Percentiles rank a stretch among this genome's conserved stretches.
phyloP scores from a whole-genome alignment of 2,113 vertebrate genomes.

The Xyrauchen texanus region DNA sequence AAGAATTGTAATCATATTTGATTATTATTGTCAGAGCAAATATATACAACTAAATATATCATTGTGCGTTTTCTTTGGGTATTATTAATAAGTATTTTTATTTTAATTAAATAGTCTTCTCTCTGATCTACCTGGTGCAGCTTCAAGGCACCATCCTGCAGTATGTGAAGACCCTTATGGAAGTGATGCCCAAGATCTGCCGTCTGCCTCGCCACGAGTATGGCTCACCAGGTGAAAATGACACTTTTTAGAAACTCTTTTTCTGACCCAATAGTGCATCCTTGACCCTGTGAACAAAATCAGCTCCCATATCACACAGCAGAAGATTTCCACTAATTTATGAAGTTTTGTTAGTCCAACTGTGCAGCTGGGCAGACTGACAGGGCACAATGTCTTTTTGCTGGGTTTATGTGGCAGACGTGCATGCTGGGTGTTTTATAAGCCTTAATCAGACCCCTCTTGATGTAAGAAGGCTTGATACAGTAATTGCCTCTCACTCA shows the following conservation, averaged over 20 bases:
- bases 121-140: slow-evolving; percentile 59
- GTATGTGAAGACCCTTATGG: slow-evolving; percentile 88
- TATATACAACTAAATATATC: background rate
- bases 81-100: background rate
- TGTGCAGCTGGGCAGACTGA: background rate
- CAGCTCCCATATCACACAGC: background rate
- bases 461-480: background rate
- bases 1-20: too few species aligned
- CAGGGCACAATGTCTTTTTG: background rate
- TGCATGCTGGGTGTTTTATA: background rate
- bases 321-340: background rate
- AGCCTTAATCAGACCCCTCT: slow-evolving; percentile 10
- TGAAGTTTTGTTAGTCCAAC: background rate
- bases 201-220: slow-evolving; percentile 86
- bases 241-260: background rate
- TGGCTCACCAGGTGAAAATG: slow-evolving; percentile 82
- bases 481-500: slow-evolving; percentile 8
- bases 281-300: slow-evolving; percentile 18
- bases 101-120: background rate
- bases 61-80: too few species aligned
- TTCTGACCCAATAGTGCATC: background rate
- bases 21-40: background rate
- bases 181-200: slow-evolving; percentile 92
- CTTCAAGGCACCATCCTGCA: slow-evolving; percentile 87
- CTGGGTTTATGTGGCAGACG: background rate